Evolutionary conservation across 2,797 vertebrate species (phyloP), one percentile per base, ranked within the genome.

Genomic region (Rhinoraja longicauda): DNA sequence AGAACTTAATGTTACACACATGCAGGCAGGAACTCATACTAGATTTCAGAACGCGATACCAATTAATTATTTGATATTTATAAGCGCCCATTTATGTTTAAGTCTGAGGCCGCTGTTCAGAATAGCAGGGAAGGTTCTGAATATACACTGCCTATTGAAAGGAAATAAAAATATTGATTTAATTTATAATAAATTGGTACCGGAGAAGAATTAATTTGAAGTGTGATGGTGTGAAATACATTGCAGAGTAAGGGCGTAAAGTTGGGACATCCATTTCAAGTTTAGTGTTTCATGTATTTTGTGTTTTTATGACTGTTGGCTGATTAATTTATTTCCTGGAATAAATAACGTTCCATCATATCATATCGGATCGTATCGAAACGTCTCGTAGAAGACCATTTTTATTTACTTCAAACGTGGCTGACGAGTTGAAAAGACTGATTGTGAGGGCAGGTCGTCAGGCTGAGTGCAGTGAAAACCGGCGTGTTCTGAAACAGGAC

Each of bases 141-240:
- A 92, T n/a, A 75, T 53, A 75, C 39, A 75, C 39, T 53, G 75
- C 45, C 36, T n/a, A 92, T 92, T 45, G 70, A 26, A 75, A 39
- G 70, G 39, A 45, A 92, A 92, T 75, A 92, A 75, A 53, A 92
- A 75, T 92, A 73, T 57, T 92, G 90, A 92, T 92, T 57, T 73
- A 26, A 45, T 73, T 26, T 36, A 17, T 92, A 75, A 73, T 92
- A 57, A 92, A 75, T 92, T 75, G 39, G 24, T 92, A 70, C 29
- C 75, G 36, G 29, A 92, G 39, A 57, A 92, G 39, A 70, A 75
- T 75, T 92, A 21, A 92, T 75, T 92, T 75, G 12, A 29, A 45
- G 21, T 72, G 26, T 53, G 45, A 45, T n/a, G 70, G 36, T 57
- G 70, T 75, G 53, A 73, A 75, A 17, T 26, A 91, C 90, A 45